phyloP scores from a whole-genome alignment of 2,797 vertebrate species.

The Muraenolepis orangiensis region DNA sequence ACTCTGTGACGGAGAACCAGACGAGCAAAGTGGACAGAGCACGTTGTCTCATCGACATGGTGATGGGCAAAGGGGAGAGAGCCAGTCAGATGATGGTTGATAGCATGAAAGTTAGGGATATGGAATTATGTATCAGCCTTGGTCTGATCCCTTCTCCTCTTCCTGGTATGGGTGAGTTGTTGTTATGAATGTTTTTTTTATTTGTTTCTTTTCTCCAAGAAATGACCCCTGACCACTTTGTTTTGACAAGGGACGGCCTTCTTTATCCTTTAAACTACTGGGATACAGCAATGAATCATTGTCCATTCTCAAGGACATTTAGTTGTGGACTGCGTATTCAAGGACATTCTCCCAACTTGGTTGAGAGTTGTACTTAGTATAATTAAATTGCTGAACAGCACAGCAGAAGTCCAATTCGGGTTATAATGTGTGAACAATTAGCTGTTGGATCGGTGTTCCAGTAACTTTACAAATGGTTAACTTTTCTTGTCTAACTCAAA shows the following conservation, averaged over 20 bases:
- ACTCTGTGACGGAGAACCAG: slow-evolving; percentile 40
- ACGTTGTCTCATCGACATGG: slow-evolving; percentile 52
- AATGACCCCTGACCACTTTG: background rate
- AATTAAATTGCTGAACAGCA: background rate
- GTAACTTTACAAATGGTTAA: background rate
- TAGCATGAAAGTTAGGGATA: slow-evolving; percentile 35
- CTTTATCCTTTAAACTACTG: background rate
- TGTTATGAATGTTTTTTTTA: background rate
- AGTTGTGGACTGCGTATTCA: background rate
- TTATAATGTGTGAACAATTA: background rate
- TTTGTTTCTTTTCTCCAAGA: too few species aligned
- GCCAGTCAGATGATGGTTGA: slow-evolving; percentile 55
- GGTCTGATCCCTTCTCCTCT: slow-evolving; percentile 10
- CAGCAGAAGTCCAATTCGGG: background rate
- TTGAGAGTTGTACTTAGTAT: background rate
- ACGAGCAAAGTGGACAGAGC: slow-evolving; percentile 16
- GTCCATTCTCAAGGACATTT: background rate
- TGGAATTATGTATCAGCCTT: slow-evolving; percentile 24
- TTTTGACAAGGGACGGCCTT: background rate
- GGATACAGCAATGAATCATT: background rate
- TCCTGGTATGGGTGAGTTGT: slow-evolving; percentile 12
- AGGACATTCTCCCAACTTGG: background rate
- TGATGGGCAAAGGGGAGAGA: slow-evolving; percentile 57
- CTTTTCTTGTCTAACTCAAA: background rate
- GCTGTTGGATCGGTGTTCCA: background rate